Evolutionary conservation across 2,113 vertebrate species (phyloP).

Genomic region (Cyphomyrus plagiostoma): DNA sequence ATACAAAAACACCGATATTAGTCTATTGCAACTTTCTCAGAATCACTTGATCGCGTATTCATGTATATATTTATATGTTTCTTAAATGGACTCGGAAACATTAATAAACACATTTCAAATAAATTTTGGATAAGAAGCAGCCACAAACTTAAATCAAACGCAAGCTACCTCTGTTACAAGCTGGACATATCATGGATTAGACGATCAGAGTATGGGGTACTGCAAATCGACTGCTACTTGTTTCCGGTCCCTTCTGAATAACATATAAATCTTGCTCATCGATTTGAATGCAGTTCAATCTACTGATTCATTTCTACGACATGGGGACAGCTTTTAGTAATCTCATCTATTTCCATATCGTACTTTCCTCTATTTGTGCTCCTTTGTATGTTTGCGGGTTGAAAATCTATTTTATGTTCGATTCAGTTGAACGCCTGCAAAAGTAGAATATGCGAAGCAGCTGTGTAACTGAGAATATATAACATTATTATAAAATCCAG

Average conservation of each 20-base stretch:
- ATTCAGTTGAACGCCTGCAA: neutral
- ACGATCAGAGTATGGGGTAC: constrained; percentile 14
- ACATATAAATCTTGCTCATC: constrained; percentile 2
- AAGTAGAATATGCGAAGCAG: neutral
- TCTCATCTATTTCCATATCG: neutral
- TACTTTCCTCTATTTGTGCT: neutral
- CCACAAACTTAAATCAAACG: neutral
- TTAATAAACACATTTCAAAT: neutral
- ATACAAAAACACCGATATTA: neutral
- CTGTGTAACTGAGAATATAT: neutral
- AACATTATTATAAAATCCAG: neutral
- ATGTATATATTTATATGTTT: neutral
- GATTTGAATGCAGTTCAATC: constrained; percentile 13
- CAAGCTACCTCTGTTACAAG: neutral
- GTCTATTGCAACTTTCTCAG: neutral
- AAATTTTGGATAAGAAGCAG: neutral
- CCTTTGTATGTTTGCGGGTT: neutral
- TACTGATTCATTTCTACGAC: constrained; percentile 14
- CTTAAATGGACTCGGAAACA: neutral
- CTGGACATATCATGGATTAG: neutral
- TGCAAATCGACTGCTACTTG: constrained; percentile 5
- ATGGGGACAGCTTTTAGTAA: constrained; percentile 4
- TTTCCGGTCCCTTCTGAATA: constrained; percentile 12
- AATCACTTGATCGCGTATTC: neutral
- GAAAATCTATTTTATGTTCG: neutral